phyloP scores from a whole-genome alignment of 2,888 invertebrate species.

The Didymodactylos carnosus region DNA sequence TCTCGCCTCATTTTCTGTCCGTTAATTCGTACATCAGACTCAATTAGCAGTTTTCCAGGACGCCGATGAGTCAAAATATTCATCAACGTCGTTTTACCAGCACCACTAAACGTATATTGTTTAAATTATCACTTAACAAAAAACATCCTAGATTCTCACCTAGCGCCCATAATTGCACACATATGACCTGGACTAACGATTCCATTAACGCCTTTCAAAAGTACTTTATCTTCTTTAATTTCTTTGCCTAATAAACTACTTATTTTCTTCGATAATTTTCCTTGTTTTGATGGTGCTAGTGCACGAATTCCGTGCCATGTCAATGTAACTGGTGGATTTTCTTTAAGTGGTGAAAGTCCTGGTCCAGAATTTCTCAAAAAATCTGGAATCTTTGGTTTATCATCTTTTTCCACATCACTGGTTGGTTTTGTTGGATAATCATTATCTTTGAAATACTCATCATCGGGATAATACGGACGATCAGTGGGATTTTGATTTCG shows the following conservation, averaged over 20 bases:
- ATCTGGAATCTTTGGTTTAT: background rate
- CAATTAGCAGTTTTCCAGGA: slow-evolving; percentile 10
- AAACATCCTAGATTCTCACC: slow-evolving; percentile 17
- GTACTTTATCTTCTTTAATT: background rate
- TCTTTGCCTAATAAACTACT: background rate
- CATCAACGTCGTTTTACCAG: slow-evolving; percentile 73
- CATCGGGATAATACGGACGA: too few relatives aligned
- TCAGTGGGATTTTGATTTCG: too few relatives aligned
- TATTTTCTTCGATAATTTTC: background rate
- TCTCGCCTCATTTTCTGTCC: slow-evolving; percentile 41
- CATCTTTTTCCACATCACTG: background rate
- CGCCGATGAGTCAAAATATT: slow-evolving; percentile 55
- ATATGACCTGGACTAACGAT: slow-evolving; percentile 10
- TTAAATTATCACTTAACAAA: background rate
- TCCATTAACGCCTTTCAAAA: slow-evolving; percentile 4
- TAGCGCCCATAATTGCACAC: slow-evolving; percentile 11
- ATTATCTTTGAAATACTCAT: too few relatives aligned
- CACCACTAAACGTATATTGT: slow-evolving; percentile 44
- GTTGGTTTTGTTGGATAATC: too few relatives aligned
- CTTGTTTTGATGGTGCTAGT: background rate
- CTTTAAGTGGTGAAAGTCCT: background rate
- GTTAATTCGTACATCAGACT: slow-evolving; percentile 15
- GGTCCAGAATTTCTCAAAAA: background rate
- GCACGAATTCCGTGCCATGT: background rate
- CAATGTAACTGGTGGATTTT: background rate